These are phyloP conservation scores for Damaliscus lunatus DNA, from an alignment of 2,113 vertebrate genomes.

Conservation along the genomic window DNA sequence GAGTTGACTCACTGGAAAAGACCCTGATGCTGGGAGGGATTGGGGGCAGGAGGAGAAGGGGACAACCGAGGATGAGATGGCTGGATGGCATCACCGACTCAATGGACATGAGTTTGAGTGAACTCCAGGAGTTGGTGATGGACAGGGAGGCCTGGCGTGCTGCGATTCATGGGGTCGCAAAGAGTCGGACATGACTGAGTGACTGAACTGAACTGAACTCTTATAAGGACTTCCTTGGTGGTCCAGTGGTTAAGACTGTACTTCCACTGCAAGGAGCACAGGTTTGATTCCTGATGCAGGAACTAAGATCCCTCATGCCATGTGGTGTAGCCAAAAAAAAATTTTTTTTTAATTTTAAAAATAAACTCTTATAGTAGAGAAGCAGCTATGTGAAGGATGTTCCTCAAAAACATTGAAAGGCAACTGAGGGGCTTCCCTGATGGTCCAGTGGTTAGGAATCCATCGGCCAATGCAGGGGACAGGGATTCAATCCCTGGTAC, in stretches of 20 bases:
- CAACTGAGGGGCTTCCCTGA: not conserved
- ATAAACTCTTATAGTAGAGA: not conserved
- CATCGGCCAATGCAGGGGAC: not conserved
- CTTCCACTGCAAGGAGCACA: not conserved
- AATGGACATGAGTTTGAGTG: no score
- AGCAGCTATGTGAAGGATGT: not conserved
- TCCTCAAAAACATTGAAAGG: slow-evolving; percentile 2
- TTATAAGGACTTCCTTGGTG: not conserved
- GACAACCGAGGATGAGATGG: no score
- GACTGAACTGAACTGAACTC: not conserved
- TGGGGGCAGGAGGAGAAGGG: no score
- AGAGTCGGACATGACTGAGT: no score
- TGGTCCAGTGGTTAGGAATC: not conserved
- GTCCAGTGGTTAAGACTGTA: not conserved
- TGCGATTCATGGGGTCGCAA: no score
- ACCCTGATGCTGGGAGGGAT: no score
- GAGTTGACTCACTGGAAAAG: no score
- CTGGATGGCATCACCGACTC: no score
- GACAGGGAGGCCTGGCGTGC: no score
- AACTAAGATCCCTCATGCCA: not conserved
- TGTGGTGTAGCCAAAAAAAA: not conserved
- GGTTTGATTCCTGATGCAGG: not conserved
- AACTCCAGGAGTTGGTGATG: no score
- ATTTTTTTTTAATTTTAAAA: not conserved
- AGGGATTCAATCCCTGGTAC: not conserved